phyloP scores from a whole-genome alignment of 2,113 vertebrate species.

The Cynocephalus volans region DNA sequence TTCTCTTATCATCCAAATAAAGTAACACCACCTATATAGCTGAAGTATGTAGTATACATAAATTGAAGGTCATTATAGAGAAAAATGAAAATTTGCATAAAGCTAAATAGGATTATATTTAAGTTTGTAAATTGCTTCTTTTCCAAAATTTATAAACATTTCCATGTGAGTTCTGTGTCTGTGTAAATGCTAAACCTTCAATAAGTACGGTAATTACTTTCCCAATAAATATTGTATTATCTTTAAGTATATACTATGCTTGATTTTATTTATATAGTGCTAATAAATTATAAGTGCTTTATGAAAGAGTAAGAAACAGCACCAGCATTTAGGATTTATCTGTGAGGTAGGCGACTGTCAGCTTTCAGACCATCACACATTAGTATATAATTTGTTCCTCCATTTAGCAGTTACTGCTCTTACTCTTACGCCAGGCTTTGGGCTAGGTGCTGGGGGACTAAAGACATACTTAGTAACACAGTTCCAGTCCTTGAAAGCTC shows the following conservation, averaged over 20 bases:
- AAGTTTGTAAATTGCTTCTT: background rate
- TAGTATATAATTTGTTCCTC: background rate
- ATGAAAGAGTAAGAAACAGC: background rate
- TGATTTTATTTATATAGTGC: background rate
- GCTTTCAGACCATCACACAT: background rate
- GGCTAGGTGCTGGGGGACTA: background rate
- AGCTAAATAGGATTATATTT: background rate
- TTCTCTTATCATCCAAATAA: background rate
- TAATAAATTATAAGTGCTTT: background rate
- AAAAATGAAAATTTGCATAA: background rate
- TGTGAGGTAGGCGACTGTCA: background rate
- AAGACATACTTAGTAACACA: too few relatives aligned
- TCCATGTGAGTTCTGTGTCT: background rate
- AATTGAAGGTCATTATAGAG: background rate
- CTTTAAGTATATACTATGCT: background rate
- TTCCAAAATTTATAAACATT: background rate
- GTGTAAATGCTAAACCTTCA: background rate
- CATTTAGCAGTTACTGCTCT: background rate
- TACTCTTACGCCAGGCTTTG: background rate
- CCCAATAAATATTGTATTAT: background rate
- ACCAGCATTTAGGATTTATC: background rate
- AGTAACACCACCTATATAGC: background rate
- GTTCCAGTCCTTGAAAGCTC: background rate
- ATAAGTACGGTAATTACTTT: background rate
- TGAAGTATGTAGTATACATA: fast-evolving